Conservation (phyloP, 1,140 invertebrate species). For the Ips nitidus region DNA sequence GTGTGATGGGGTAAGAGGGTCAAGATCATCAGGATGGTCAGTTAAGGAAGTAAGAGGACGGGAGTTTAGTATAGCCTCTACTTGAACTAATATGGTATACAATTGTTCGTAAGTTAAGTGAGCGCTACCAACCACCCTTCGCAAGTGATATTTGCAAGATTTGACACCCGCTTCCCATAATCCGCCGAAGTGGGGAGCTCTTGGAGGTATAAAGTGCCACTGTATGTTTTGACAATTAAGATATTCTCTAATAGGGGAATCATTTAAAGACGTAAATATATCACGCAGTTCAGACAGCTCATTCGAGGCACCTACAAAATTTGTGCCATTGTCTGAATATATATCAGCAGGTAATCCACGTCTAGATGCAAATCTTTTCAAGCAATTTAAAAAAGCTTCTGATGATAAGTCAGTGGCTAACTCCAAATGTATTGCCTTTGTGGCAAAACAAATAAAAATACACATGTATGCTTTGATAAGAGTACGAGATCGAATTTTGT, state of each 20-base stretch:
- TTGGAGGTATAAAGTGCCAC: slow-evolving; percentile 51
- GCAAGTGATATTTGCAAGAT: slow-evolving; percentile 36
- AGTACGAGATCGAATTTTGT: too few species aligned
- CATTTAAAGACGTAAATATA: too few species aligned
- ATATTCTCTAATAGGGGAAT: not conserved
- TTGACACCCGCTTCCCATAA: slow-evolving; percentile 49
- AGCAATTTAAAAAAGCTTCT: slow-evolving; percentile 39
- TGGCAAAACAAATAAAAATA: slow-evolving; percentile 17
- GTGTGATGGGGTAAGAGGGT: slow-evolving; percentile 46
- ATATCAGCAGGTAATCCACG: too few species aligned
- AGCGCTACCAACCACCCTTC: slow-evolving; percentile 36
- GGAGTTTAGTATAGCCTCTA: slow-evolving; percentile 47
- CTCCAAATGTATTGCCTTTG: slow-evolving; percentile 36
- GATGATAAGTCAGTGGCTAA: slow-evolving; percentile 22
- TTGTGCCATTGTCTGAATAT: too few species aligned
- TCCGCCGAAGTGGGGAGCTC: slow-evolving; percentile 48
- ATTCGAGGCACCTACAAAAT: too few species aligned
- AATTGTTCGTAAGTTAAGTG: slow-evolving; percentile 46
- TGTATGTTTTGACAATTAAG: slow-evolving; percentile 8
- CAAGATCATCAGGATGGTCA: slow-evolving; percentile 40
- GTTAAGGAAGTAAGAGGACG: slow-evolving; percentile 33
- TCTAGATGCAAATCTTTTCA: too few species aligned
- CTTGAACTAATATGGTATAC: slow-evolving; percentile 39
- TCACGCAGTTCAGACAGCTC: too few species aligned
- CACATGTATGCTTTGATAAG: too few species aligned